These are phyloP conservation scores for Stramonita haemastoma DNA, from an alignment of 2,888 invertebrate species.

Conservation along the genomic window DNA sequence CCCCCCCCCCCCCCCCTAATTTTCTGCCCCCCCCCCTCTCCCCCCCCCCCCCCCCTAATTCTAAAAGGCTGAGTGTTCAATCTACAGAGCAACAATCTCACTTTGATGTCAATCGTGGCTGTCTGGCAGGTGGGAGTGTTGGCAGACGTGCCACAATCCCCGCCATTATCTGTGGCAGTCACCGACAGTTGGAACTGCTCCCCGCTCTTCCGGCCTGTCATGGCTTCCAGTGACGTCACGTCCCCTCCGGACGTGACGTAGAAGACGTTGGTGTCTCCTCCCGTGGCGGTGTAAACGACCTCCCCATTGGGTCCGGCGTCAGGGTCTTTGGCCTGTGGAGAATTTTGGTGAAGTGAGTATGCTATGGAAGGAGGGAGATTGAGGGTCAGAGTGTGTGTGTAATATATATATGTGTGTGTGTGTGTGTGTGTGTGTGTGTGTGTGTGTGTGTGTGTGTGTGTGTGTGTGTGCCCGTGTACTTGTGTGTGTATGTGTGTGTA, in stretches of 20 bases:
- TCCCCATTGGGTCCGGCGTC: conserved; percentile 54
- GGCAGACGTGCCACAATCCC: conserved; percentile 17
- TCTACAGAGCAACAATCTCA: neutral
- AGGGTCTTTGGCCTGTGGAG: conserved; percentile 51
- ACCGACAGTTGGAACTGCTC: conserved; percentile 40
- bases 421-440: too few species aligned
- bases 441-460: too few species aligned
- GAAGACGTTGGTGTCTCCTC: conserved; percentile 44
- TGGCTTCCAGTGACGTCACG: conserved; percentile 40
- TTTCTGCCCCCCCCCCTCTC: too few species aligned
- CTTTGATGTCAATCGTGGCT: conserved; percentile 15
- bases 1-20: too few species aligned
- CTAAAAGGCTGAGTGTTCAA: too few species aligned
- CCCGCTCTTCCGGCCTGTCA: conserved; percentile 2
- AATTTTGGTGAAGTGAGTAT: neutral
- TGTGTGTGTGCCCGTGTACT: too few species aligned
- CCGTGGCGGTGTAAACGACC: conserved; percentile 45
- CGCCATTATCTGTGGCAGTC: conserved; percentile 47
- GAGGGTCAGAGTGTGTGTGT: neutral
- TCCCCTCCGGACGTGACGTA: conserved; percentile 38
- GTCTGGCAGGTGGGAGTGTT: neutral
- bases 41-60: too few species aligned
- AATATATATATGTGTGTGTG: too few species aligned
- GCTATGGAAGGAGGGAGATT: neutral
- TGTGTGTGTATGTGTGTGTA: too few species aligned